These are phyloP conservation scores for Euwallacea fornicatus DNA, from an alignment of 1,140 invertebrate species.

Conservation along the genomic window DNA sequence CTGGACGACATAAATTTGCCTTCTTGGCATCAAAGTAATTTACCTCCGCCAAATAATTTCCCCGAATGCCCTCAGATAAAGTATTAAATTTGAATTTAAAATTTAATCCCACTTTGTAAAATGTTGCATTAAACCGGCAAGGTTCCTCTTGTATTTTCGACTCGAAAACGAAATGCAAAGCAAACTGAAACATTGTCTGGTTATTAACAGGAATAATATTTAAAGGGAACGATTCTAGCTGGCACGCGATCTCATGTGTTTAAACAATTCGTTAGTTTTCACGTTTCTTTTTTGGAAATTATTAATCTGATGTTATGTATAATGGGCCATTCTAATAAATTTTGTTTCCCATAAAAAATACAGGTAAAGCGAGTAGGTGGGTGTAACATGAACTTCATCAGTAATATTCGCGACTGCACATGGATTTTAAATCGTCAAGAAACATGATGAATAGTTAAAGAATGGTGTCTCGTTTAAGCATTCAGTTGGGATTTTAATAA, in stretches of 20 bases:
- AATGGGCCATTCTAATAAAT: no score
- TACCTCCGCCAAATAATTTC: constrained; percentile 16
- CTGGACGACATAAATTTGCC: constrained; percentile 16
- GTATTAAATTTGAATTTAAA: constrained; percentile 24
- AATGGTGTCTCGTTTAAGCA: no score
- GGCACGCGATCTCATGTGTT: background rate
- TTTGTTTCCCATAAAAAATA: no score
- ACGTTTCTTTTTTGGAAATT: background rate
- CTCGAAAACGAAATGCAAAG: no score
- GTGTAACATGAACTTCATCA: no score
- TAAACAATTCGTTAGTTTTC: background rate
- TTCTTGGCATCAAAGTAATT: constrained; percentile 26
- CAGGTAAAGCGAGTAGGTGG: no score
- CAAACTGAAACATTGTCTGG: no score
- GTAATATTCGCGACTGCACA: no score
- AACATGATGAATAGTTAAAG: no score
- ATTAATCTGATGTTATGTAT: background rate
- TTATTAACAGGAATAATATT: background rate
- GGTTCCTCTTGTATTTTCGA: background rate
- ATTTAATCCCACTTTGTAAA: constrained; percentile 4
- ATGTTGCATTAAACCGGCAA: background rate
- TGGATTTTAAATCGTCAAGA: no score
- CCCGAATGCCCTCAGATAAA: constrained; percentile 4
- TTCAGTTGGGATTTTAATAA: no score
- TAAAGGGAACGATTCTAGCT: background rate